Base-by-base conservation (phyloP, 2,797 vertebrate genomes). In the Gallirallus australis region DNA sequence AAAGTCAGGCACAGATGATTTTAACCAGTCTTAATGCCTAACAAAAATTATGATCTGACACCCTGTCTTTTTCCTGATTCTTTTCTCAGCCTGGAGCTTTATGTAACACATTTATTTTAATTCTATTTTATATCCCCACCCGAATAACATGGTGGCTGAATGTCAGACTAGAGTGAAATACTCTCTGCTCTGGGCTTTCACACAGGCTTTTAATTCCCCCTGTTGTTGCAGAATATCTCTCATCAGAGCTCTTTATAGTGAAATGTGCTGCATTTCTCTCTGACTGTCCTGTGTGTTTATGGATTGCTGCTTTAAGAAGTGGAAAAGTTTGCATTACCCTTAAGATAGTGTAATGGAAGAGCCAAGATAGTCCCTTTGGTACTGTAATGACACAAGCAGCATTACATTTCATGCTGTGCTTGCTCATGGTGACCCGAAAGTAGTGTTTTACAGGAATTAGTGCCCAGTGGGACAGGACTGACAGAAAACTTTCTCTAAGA, bases 101-200 rank as follows among this genome's bases (percentile, higher is more conserved):
- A 78, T 82, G 42, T 72, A 95, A 68, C 28, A 48, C 7, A 7
- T 81, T 87, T 87, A 79, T 85, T 94, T 95, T 77, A 52, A 76
- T 57, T 89, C 66, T 23, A 42, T 83, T 91, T 96, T 69, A 39
- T 79, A 52, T 79, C 59, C 19, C n/a, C 7, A 15, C 39, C 42
- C 0, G 0, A 92, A 70, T 66, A 86, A 79, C 25, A 6, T 53
- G 39, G 42, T 72, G 47, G 17, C 31, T 89, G 52, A 66, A 53
- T 70, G 48, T 90, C 84, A 89, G 33, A 28, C n/a, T 53, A 42
- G 59, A 82, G 35, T 79, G 59, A 96, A 95, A 92, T 66, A 56
- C 0, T 2, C 8, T 65, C 3, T 78, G 13, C 33, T 83, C 1
- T 27, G 18, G 19, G 5, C 31, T 92, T 90, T 86, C 33, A 79